Percentiles rank a stretch among this genome's conserved stretches.
Conservation (phyloP, 2,888 invertebrate genomes). For the Caenorhabditis zanzibari region DNA sequence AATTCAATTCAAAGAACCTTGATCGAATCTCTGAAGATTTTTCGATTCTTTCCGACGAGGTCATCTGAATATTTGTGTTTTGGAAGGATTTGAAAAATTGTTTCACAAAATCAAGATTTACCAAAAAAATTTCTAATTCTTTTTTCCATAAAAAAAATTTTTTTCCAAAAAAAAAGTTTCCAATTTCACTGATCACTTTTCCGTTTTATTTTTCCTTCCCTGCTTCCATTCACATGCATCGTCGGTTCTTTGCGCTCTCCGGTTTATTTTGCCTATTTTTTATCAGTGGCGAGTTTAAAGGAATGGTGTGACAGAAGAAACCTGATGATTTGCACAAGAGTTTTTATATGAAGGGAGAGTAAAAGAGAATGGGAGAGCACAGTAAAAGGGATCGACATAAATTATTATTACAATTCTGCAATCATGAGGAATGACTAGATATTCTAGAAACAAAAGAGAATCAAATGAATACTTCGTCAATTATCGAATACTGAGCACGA, state of each 20-base stretch:
- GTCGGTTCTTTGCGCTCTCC: constrained; percentile 38
- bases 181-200: constrained; percentile 34
- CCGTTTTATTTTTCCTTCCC: not conserved
- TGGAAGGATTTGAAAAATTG: no score
- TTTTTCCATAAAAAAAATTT: no score
- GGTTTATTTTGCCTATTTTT: constrained; percentile 18
- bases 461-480: constrained; percentile 57
- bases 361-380: not conserved
- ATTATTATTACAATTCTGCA: constrained; percentile 26
- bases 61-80: not conserved
- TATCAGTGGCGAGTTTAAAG: constrained; percentile 39
- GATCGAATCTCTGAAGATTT: constrained; percentile 14
- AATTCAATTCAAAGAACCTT: constrained; percentile 20
- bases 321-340: constrained; percentile 2
- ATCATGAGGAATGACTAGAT: constrained; percentile 48
- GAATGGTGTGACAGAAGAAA: constrained; percentile 51
- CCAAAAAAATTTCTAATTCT: no score
- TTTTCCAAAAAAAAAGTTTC: not conserved
- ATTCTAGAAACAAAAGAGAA: not conserved
- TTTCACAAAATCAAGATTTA: no score
- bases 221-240: constrained; percentile 39
- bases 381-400: constrained; percentile 11
- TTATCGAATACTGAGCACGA: constrained; percentile 71
- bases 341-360: not conserved
- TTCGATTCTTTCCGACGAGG: not conserved